Base-by-base conservation (phyloP, 2,113 vertebrate genomes). In the Emydura subglobosa region DNA sequence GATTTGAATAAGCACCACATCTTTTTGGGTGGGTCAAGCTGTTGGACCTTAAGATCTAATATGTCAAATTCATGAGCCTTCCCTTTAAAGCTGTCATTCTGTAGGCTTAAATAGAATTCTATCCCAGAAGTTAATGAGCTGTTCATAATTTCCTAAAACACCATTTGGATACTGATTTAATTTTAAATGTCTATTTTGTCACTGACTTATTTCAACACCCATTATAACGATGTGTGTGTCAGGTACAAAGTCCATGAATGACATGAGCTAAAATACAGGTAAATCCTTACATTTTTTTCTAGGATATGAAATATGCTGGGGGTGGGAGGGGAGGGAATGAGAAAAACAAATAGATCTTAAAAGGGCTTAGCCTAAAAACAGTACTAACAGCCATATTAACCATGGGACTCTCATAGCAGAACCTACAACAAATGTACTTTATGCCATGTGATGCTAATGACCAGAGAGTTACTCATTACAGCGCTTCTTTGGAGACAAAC, bases 81-180 rank as follows among this genome's bases (percentile, higher is more conserved):
- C 79, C 17, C 54, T 79, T 34, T 59, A 93, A 93, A 95, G 89
- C 44, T 51, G 80, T 17, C 88, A 82, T 82, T 90, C 10, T 34
- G 88, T 61, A 89, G 42, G 17, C 39, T 86, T 47, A 1, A 51
- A 72, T 61, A 55, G 16, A 82, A 88, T 82, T 54, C 86, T 72
- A 85, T 86, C 57, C 22, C 53, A 65, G 13, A 50, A 93, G 24
- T 82, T 59, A 92, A 88, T 78, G 76, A 93, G 50, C 31, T 3
- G 5, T 87, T 94, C 82, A 1, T 74, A 91, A n/a, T 53, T 95
- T 25, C 79, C 7, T 59, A 50, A 54, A 29, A 53, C 12, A 27
- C 5, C 5, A 3, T 44, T 82, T 82, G 21, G 44, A 82, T 93
- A 94, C 5, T 12, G 47, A 34, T 7, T 57, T 55, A 50, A 19